These are phyloP conservation scores for Lepidostoma basale DNA, from an alignment of 1,140 invertebrate genomes.

Conservation along the genomic window DNA sequence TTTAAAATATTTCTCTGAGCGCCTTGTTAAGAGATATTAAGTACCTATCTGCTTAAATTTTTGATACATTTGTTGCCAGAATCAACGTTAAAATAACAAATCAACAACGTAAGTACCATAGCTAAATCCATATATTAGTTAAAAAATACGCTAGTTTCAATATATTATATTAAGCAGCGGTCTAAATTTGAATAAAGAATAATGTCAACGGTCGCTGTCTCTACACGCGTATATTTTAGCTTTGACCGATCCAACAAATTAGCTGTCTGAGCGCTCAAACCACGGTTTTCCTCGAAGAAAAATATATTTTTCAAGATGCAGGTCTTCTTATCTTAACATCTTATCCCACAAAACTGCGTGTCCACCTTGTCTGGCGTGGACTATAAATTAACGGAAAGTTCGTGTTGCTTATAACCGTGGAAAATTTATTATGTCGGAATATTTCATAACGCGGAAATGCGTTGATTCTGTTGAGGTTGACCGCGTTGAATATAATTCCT, in stretches of 20 bases:
- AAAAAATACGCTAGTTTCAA: not conserved
- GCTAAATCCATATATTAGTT: not conserved
- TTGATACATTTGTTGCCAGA: not conserved
- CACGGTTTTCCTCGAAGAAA: constrained; percentile 8
- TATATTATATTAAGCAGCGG: no score
- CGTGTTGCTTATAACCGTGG: not conserved
- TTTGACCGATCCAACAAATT: constrained; percentile 12
- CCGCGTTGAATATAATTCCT: no score
- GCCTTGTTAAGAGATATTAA: no score
- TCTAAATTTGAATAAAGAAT: constrained; percentile 36
- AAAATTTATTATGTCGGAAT: constrained; percentile 18
- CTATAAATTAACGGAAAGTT: constrained; percentile 14
- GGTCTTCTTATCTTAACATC: not conserved
- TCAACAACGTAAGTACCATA: not conserved
- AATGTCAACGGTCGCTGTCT: not conserved
- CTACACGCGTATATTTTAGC: constrained; percentile 25
- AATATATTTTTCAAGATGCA: constrained; percentile 27
- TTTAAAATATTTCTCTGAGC: no score
- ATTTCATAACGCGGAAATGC: constrained; percentile 26
- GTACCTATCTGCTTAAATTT: not conserved
- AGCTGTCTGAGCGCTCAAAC: constrained; percentile 16
- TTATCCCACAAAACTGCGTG: not conserved
- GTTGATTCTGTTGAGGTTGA: no score
- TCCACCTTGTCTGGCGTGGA: not conserved
- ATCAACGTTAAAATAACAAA: not conserved